phyloP scores from a whole-genome alignment of 1,140 invertebrate genomes.

The Sinonovacula constricta region DNA sequence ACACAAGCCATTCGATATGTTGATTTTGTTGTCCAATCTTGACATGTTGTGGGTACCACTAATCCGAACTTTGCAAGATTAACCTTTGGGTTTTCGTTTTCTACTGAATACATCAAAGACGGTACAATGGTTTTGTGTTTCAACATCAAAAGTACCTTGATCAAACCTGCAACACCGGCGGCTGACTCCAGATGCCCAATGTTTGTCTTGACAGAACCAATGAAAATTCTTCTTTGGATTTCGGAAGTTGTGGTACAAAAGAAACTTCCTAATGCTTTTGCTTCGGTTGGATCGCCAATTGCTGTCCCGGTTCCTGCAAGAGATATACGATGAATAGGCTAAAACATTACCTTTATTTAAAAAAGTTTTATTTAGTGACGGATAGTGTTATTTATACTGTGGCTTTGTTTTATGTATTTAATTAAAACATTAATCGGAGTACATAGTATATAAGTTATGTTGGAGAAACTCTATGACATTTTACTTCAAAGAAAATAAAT shows the following conservation, averaged over 20 bases:
- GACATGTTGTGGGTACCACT: constrained; percentile 53
- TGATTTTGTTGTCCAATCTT: constrained; percentile 74
- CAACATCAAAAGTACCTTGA: constrained; percentile 82
- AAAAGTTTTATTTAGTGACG: too few species aligned
- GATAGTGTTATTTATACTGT: too few species aligned
- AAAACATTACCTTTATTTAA: too few species aligned
- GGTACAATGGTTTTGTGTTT: constrained; percentile 63
- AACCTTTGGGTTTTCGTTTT: constrained; percentile 62
- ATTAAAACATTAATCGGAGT: too few species aligned
- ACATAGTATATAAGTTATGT: too few species aligned
- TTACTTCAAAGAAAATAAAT: too few species aligned
- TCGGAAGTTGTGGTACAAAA: background rate
- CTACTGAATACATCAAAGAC: constrained; percentile 72
- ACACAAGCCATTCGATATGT: constrained; percentile 54
- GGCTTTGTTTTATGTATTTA: too few species aligned
- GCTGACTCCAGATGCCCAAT: constrained; percentile 87
- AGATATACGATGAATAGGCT: too few species aligned
- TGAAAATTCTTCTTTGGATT: constrained; percentile 47
- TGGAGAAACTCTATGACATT: too few species aligned
- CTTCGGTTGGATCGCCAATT: constrained; percentile 63
- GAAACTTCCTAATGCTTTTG: constrained; percentile 10
- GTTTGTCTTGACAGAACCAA: constrained; percentile 73
- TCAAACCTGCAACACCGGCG: constrained; percentile 92
- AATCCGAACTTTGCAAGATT: constrained; percentile 57
- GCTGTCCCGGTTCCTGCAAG: constrained; percentile 63